Evolutionary conservation across 2,797 vertebrate species (phyloP), one percentile per base, ranked within the genome.

Genomic region (Geotrypetes seraphini): DNA sequence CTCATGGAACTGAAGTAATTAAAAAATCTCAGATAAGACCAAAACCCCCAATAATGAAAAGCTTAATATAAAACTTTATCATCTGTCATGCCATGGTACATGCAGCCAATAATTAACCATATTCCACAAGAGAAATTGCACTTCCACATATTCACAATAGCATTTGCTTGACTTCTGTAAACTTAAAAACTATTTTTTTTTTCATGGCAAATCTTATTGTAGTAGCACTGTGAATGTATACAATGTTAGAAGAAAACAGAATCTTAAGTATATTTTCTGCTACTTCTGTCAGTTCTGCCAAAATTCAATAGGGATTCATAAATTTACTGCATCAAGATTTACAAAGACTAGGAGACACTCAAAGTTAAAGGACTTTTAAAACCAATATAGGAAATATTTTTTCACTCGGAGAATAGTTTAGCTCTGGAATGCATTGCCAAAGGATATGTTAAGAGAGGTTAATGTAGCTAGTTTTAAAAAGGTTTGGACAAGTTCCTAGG

Each of bases 1-100:
- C 39, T 61, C 57, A 36, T 20, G 47, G 37, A 66, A 59, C 33
- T 47, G 29, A 57, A 50, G 47, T 60, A 67, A 70, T 59, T 57
- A 41, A 70, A 57, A n/a, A 30, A 31, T 61, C 50, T 43, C 15
- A 53, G 54, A 45, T 57, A 51, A 63, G 45, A 55, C 7, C 10
- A 49, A 63, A 63, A 35, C 61, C 35, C 22, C 36, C 43, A 61
- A 61, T 53, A 65, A 55, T 41, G 28, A 53, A 60, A 57, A 53
- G 48, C 41, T 51, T 63, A 62, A 59, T 33, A 38, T 57, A 65
- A 57, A 65, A 36, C 31, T 45, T 49, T 50, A 61, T 47, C 45
- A 31, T 50, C 47, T 45, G 47, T 51, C 33, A 37, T 34, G 36
- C 34, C 47, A 32, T 38, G 32, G 28, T 34, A 63, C 28, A 38